These are phyloP conservation scores for Cyprinodon diabolis DNA, from an alignment of 2,797 vertebrate genomes.

Conservation along the genomic window DNA sequence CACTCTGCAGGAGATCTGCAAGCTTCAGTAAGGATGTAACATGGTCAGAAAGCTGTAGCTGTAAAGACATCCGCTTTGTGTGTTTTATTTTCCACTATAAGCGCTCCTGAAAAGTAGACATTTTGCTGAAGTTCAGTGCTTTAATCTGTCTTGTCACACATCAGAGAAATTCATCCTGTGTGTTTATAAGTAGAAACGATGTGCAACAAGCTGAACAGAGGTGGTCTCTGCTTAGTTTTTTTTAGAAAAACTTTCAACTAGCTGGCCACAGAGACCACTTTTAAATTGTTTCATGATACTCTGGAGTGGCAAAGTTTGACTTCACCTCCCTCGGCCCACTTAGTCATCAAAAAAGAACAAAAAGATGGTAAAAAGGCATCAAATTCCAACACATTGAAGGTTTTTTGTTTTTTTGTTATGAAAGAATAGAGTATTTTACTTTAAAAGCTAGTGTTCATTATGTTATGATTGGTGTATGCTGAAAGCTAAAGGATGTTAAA, in stretches of 20 bases:
- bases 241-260: background rate
- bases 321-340: too few relatives aligned
- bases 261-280: background rate
- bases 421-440: background rate
- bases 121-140: background rate
- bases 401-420: background rate
- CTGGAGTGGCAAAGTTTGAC: background rate
- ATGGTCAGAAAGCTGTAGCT: background rate
- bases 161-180: background rate
- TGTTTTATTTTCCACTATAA: background rate
- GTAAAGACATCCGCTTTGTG: background rate
- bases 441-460: background rate
- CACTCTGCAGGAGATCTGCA: background rate
- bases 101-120: background rate
- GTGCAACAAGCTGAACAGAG: background rate
- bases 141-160: background rate
- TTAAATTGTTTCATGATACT: background rate
- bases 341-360: background rate
- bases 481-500: conserved; percentile 54
- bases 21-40: too few relatives aligned
- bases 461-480: conserved; percentile 8
- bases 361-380: background rate
- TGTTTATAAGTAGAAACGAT: background rate
- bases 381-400: background rate
- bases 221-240: background rate